Evolutionary conservation across 2,797 vertebrate genomes (phyloP).

Genomic region (Somateria mollissima): DNA sequence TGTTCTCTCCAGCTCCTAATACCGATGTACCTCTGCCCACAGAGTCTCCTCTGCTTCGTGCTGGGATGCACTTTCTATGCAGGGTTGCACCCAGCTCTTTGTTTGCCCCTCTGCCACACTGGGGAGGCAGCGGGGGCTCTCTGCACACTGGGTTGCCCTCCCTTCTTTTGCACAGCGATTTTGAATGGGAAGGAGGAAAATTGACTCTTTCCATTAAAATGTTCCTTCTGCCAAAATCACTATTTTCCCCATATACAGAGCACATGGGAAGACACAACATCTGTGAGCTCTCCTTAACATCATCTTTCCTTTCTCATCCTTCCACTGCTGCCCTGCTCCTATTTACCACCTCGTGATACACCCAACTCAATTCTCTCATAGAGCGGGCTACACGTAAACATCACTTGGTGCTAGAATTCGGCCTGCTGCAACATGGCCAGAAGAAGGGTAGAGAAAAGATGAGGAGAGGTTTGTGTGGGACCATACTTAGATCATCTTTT

Average conservation of each 20-base stretch:
- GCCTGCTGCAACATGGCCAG: background rate
- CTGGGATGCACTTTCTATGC: background rate
- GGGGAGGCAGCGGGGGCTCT: background rate
- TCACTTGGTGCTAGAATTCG: background rate
- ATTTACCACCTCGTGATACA: background rate
- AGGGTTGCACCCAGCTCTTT: background rate
- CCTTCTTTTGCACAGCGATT: background rate
- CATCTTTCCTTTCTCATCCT: background rate
- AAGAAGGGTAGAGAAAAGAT: background rate
- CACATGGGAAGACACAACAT: background rate
- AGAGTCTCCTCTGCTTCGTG: conserved; percentile 5
- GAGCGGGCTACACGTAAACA: background rate
- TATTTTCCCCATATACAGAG: background rate
- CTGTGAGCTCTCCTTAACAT: background rate
- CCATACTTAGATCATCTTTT: background rate
- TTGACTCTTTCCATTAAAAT: background rate
- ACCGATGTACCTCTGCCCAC: background rate
- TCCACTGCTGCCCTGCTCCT: background rate
- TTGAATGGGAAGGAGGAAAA: background rate
- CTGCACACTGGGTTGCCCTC: background rate
- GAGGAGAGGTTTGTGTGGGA: background rate
- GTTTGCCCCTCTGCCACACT: background rate
- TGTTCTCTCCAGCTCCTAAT: conserved; percentile 18
- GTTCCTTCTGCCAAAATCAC: background rate
- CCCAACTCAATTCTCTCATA: background rate